A percentile compares a stretch with the other conserved stretches of the same genome.
Conservation (phyloP, 2,797 vertebrate genomes). For the Zalophus californianus region DNA sequence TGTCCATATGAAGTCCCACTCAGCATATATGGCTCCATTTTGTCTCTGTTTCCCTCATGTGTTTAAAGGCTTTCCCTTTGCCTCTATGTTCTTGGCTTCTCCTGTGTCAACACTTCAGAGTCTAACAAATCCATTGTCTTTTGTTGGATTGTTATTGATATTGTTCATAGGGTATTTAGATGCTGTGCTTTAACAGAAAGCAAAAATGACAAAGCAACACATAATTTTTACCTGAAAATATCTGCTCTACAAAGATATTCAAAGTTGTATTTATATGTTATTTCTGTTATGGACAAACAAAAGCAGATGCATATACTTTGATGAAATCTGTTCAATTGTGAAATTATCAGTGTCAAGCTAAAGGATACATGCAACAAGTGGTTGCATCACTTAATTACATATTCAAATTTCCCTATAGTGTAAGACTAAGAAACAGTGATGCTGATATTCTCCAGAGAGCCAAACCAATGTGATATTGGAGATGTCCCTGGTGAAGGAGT, state of each 20-base stretch:
- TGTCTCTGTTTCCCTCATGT: neutral
- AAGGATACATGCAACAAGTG: neutral
- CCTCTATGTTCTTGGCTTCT: neutral
- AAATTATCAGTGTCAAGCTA: neutral
- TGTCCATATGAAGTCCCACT: neutral
- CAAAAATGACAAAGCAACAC: neutral
- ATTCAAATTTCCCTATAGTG: neutral
- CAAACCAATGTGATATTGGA: fast-evolving
- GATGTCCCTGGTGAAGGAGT: neutral
- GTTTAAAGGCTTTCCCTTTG: neutral
- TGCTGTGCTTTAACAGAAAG: neutral
- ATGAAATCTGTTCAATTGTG: neutral
- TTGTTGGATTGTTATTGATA: neutral
- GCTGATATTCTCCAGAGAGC: neutral
- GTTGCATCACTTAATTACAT: neutral
- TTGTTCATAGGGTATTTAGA: neutral
- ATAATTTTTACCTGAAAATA: neutral
- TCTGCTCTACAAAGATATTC: neutral
- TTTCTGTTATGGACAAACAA: neutral
- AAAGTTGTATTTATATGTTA: neutral
- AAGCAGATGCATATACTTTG: neutral
- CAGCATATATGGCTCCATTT: neutral
- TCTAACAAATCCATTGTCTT: neutral
- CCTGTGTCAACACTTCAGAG: neutral
- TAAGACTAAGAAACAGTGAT: neutral